Conservation (phyloP, 1,140 invertebrate species). For the Sminthurinus signatus region DNA sequence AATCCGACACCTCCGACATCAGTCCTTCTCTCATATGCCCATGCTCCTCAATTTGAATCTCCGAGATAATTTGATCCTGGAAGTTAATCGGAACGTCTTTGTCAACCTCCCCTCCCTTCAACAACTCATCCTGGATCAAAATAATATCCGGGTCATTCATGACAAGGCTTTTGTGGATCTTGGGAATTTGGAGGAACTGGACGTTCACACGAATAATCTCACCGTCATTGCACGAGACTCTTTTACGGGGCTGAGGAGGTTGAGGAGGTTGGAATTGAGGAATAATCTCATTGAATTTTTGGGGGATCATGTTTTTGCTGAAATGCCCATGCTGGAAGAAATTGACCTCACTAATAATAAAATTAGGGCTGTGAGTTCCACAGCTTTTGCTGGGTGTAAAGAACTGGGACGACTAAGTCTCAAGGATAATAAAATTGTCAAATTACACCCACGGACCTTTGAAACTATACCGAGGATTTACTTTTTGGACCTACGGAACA, state of each 20-base stretch:
- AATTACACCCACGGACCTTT: slow-evolving; percentile 58
- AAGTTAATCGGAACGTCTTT: slow-evolving; percentile 63
- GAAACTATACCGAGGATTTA: slow-evolving; percentile 56
- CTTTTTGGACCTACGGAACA: slow-evolving; percentile 64
- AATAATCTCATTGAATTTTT: slow-evolving; percentile 64
- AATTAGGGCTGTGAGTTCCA: slow-evolving; percentile 59
- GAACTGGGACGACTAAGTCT: slow-evolving; percentile 60
- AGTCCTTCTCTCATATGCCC: slow-evolving; percentile 61
- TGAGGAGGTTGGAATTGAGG: slow-evolving; percentile 59
- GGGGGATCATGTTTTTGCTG: slow-evolving; percentile 64
- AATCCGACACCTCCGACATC: slow-evolving; percentile 56
- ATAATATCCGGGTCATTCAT: slow-evolving; percentile 64
- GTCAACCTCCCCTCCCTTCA: slow-evolving; percentile 60
- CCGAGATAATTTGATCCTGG: slow-evolving; percentile 62
- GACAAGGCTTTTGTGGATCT: slow-evolving; percentile 64
- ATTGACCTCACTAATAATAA: slow-evolving; percentile 65
- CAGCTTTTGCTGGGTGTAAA: slow-evolving; percentile 62
- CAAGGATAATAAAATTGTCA: slow-evolving; percentile 62
- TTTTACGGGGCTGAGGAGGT: slow-evolving; percentile 58
- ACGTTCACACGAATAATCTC: slow-evolving; percentile 63
- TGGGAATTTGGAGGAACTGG: slow-evolving; percentile 57
- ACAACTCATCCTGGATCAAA: slow-evolving; percentile 59
- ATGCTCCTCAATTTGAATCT: slow-evolving; percentile 60
- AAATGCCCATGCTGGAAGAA: slow-evolving; percentile 62
- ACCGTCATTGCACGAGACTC: slow-evolving; percentile 59